Conservation (phyloP, 2,888 invertebrate genomes). For the Apotomis capreana region DNA sequence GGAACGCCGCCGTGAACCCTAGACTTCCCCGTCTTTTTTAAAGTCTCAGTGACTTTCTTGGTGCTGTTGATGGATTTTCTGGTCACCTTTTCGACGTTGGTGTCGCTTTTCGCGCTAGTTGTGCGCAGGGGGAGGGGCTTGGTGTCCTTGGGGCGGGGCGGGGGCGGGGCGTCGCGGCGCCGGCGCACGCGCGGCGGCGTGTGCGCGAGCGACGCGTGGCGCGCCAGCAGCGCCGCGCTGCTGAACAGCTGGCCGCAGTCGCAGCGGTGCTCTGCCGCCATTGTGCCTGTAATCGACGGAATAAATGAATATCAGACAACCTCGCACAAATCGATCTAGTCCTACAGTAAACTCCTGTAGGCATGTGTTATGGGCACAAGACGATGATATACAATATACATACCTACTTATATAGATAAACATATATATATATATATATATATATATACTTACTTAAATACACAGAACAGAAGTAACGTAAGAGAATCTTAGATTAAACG, state of each 20-base stretch:
- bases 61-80: constrained; percentile 20
- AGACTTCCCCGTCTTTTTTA: constrained; percentile 48
- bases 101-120: constrained; percentile 35
- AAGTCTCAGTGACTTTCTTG: constrained; percentile 36
- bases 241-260: constrained; percentile 78
- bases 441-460: too few relatives aligned
- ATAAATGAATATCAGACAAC: too few relatives aligned
- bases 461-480: too few relatives aligned
- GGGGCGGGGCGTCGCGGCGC: constrained; percentile 60
- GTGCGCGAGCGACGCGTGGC: constrained; percentile 77
- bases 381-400: too few relatives aligned
- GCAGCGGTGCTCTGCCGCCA: constrained; percentile 75
- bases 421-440: too few relatives aligned
- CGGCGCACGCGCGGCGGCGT: constrained; percentile 78
- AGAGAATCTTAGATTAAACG: too few relatives aligned
- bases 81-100: constrained; percentile 23
- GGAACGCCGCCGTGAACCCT: constrained; percentile 70
- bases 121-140: constrained; percentile 36
- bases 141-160: too few relatives aligned
- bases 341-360: too few relatives aligned
- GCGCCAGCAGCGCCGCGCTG: constrained; percentile 70
- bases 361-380: too few relatives aligned
- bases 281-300: constrained; percentile 54
- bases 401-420: too few relatives aligned
- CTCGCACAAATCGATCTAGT: too few relatives aligned